Evolutionary conservation across 2,113 vertebrate genomes (phyloP).

Genomic region (Irena cyanogastra): DNA sequence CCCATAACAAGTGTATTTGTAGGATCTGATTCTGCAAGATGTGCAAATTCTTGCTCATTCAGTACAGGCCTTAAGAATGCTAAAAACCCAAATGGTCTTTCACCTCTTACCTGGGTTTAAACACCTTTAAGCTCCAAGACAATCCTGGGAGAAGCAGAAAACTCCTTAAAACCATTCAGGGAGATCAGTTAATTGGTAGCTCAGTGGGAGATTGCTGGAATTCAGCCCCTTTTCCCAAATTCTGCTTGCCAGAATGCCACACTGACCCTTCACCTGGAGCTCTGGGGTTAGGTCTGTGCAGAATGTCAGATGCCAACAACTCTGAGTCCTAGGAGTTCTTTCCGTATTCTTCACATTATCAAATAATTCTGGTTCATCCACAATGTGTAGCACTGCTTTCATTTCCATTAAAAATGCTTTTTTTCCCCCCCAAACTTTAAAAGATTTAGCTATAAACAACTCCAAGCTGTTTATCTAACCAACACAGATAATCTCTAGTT

Average conservation of each 20-base stretch:
- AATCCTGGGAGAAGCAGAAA: background rate
- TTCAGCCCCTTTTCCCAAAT: background rate
- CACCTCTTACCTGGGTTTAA: background rate
- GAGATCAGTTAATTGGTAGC: background rate
- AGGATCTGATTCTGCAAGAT: background rate
- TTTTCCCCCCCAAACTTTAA: rapidly evolving
- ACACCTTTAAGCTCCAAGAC: background rate
- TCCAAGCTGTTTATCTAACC: background rate
- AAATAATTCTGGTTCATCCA: background rate
- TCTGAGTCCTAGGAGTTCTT: background rate
- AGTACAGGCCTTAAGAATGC: background rate
- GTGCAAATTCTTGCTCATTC: background rate
- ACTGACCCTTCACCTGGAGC: background rate
- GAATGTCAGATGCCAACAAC: background rate
- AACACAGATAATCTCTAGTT: background rate
- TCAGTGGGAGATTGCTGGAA: background rate
- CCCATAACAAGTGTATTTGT: background rate
- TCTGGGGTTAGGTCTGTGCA: background rate
- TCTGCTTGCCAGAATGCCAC: background rate
- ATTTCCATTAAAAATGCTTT: background rate
- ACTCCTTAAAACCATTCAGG: background rate
- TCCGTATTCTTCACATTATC: background rate
- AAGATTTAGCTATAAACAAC: background rate
- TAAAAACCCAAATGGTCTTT: background rate
- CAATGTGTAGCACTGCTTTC: background rate